phyloP scores from a whole-genome alignment of 2,888 invertebrate genomes.

The Therioaphis trifolii region DNA sequence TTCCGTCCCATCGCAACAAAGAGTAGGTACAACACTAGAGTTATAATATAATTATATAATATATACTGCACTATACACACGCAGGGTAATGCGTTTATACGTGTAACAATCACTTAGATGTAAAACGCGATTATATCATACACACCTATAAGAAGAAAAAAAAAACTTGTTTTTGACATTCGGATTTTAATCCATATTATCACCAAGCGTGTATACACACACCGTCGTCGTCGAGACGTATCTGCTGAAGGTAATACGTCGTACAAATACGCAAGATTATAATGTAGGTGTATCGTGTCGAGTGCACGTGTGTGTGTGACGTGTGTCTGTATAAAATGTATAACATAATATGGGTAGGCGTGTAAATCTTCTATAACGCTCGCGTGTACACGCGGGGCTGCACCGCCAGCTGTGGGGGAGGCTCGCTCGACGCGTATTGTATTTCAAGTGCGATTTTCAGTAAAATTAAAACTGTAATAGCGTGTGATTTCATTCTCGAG shows the following conservation, averaged over 20 bases:
- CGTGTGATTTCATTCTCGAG: too few relatives aligned
- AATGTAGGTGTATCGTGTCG: background rate
- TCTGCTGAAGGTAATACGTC: background rate
- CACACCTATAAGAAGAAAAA: too few relatives aligned
- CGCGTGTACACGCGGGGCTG: background rate
- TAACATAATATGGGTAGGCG: background rate
- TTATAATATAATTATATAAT: too few relatives aligned
- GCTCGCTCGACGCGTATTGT: background rate
- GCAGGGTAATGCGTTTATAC: too few relatives aligned
- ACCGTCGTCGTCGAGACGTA: background rate
- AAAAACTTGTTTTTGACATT: background rate
- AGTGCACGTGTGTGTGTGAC: background rate
- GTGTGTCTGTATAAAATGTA: background rate
- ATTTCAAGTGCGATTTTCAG: slow-evolving; percentile 9
- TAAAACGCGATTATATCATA: too few relatives aligned
- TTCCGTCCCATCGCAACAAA: too few relatives aligned
- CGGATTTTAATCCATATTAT: background rate
- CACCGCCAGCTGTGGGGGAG: background rate
- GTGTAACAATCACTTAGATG: too few relatives aligned
- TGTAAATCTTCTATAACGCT: too few relatives aligned
- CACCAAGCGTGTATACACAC: background rate
- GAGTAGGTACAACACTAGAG: too few relatives aligned
- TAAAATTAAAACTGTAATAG: background rate
- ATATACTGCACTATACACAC: too few relatives aligned
- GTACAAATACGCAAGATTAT: background rate